These are phyloP conservation scores for Porites evermanni DNA, from an alignment of 92 coral and sea anemone species.

Conservation along the genomic window DNA sequence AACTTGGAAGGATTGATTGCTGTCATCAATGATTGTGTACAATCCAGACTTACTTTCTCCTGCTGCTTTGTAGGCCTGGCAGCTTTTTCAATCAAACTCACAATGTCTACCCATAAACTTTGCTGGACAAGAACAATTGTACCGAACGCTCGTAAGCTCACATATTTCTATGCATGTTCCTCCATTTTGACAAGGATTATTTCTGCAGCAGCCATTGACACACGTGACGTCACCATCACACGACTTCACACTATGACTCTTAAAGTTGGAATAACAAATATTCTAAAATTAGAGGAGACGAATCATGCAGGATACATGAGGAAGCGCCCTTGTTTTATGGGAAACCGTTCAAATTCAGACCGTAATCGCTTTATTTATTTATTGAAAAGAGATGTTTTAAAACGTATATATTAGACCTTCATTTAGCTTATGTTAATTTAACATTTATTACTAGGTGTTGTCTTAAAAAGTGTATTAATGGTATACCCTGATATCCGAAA, in stretches of 20 bases:
- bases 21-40: background rate
- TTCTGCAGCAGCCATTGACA: conserved; percentile 26
- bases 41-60: background rate
- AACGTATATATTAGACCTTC: too few species aligned
- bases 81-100: conserved; percentile 10
- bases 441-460: too few species aligned
- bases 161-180: conserved; percentile 23
- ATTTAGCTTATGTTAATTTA: too few species aligned
- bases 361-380: too few species aligned
- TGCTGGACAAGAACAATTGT: conserved; percentile 20
- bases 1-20: background rate
- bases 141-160: conserved; percentile 12
- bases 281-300: background rate
- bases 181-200: conserved; percentile 31
- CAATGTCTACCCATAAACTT: conserved; percentile 29
- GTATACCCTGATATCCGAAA: too few species aligned
- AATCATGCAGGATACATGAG: background rate
- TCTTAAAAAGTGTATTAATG: too few species aligned
- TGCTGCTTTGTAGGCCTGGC: conserved; percentile 13
- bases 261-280: background rate
- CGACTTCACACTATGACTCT: background rate
- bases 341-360: background rate
- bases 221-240: conserved; percentile 11
- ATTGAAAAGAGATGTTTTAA: too few species aligned
- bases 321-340: background rate